Evolutionary conservation across 2,888 invertebrate species (phyloP), one percentile per base, ranked within the genome.

Genomic region (Phalangium opilio): DNA sequence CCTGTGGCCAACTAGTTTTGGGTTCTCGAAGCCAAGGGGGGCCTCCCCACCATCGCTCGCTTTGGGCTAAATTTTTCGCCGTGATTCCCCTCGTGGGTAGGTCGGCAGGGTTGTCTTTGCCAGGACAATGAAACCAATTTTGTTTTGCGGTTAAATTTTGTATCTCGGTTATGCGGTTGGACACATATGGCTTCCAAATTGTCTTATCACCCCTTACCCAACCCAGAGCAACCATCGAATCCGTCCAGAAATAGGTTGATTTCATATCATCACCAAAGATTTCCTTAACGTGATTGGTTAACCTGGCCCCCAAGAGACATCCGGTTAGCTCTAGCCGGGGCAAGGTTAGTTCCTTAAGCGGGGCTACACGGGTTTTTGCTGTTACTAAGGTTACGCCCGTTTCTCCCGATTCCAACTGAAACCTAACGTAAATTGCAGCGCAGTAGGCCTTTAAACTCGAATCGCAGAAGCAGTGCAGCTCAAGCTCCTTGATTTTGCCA

Each of bases 31-130:
- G 45, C 52, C 57, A 59, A 14, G 20, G 1, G 2, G 60, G 60
- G 3, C 60, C 61, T 7, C 50, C 34, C 55, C 55, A 57, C 59
- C 60, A 61, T 1, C 52, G 14, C 2, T 33, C 7, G 12, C 45
- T 33, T 1, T 41, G 15, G 4, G 40, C 12, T 7, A 57, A 41
- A 10, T 53, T 45, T 0, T 34, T 15, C 2, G 51, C 44, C 4
- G 47, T 12, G 12, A 56, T 4, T 12, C 60, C 61, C 39, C 60
- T 20, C 8, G 57, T 57, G 2, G 56, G 51, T 5, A 53, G 45
- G 47, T 62, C 62, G 4, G 61, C 62, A 2, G 62, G 60, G 48
- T 61, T 62, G 1, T 55, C 49, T 14, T 50, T 40, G 0, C 58
- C 49, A 4, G 41, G 33, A 14, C 60, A 57, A 43, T 61, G 54